A percentile compares a stretch with the other conserved stretches of the same genome.
phyloP scores from a whole-genome alignment of 2,888 invertebrate genomes.

The Chesias legatella region DNA sequence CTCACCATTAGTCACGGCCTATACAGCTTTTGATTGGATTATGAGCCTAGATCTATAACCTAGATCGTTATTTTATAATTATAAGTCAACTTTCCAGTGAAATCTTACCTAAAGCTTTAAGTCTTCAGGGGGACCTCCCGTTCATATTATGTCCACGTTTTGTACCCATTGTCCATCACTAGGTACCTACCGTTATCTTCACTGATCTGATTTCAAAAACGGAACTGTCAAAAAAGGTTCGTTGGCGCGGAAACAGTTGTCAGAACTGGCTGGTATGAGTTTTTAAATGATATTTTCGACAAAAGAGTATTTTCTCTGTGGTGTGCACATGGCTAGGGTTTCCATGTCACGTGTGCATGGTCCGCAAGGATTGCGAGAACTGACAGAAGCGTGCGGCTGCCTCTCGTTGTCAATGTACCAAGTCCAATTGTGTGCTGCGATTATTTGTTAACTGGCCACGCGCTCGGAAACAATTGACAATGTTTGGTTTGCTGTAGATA shows the following conservation, averaged over 20 bases:
- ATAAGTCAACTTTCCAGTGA: too few relatives aligned
- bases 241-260: conserved; percentile 8
- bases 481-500: conserved; percentile 65
- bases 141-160: conserved; percentile 14
- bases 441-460: conserved; percentile 77
- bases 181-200: too few relatives aligned
- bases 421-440: conserved; percentile 73
- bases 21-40: too few relatives aligned
- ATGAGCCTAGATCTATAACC: too few relatives aligned
- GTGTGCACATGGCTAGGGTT: conserved; percentile 36
- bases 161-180: conserved; percentile 27
- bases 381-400: conserved; percentile 53
- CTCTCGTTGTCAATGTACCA: conserved; percentile 47
- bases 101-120: too few relatives aligned
- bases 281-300: conserved; percentile 16
- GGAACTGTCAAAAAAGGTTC: conserved; percentile 14
- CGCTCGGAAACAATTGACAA: conserved; percentile 76
- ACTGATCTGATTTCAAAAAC: conserved; percentile 15
- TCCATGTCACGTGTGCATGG: conserved; percentile 54
- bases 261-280: conserved; percentile 12
- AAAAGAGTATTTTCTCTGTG: conserved; percentile 8
- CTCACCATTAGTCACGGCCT: too few relatives aligned
- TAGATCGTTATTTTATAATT: too few relatives aligned
- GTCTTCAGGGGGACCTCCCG: conserved; percentile 10
- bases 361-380: conserved; percentile 68